Conservation (phyloP, 2,797 vertebrate genomes). For the Vespertilio murinus region DNA sequence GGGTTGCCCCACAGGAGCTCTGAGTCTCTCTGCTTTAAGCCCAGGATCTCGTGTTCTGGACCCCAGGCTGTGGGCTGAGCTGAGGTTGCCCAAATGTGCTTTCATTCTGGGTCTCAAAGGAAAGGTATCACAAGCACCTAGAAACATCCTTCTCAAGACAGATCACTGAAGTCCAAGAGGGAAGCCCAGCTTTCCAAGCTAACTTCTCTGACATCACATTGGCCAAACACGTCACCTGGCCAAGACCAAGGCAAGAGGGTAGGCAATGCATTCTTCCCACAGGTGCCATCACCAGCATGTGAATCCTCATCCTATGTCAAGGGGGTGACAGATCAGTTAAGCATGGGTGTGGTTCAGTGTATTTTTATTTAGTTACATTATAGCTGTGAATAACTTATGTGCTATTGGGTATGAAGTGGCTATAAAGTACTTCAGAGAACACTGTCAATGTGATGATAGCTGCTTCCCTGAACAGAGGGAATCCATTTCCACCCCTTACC, state of each 20-base stretch:
- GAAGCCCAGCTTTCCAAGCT: background rate
- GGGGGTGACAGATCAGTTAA: background rate
- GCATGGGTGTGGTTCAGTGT: background rate
- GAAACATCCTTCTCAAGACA: background rate
- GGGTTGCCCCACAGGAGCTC: fast-evolving
- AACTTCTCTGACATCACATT: background rate
- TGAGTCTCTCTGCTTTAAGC: background rate
- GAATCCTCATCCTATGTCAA: background rate
- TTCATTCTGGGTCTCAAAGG: background rate
- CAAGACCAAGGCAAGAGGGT: background rate
- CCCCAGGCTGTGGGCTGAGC: background rate
- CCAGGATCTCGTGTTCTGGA: background rate
- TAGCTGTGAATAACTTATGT: background rate
- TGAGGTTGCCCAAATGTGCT: background rate
- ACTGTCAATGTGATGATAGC: no score
- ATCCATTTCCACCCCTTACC: background rate
- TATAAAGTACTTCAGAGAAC: background rate
- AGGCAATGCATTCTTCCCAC: background rate
- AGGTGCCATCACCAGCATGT: background rate
- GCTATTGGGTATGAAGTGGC: background rate
- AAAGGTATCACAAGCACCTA: background rate
- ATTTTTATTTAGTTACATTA: background rate
- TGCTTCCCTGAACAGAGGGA: background rate
- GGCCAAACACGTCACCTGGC: background rate
- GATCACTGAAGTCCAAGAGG: background rate